Conservation (phyloP, 2,797 vertebrate species). For the Acanthopagrus latus region DNA sequence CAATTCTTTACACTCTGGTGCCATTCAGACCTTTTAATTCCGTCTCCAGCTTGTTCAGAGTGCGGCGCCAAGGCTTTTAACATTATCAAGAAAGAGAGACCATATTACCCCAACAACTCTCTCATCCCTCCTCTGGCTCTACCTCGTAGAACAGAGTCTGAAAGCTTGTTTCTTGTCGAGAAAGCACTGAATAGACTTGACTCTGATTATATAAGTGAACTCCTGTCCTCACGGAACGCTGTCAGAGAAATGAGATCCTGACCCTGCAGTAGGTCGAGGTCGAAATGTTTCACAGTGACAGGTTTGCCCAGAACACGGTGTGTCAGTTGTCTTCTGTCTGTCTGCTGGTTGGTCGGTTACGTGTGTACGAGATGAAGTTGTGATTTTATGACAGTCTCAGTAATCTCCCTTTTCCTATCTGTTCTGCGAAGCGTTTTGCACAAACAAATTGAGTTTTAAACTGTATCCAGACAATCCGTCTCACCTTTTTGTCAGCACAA, state of each 20-base stretch:
- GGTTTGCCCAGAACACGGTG: not conserved
- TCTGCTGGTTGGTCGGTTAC: not conserved
- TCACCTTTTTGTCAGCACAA: not conserved
- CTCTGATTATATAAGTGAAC: slow-evolving; percentile 14
- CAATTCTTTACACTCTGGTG: slow-evolving; percentile 6
- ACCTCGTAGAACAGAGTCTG: slow-evolving; percentile 10
- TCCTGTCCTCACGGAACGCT: not conserved
- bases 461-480: not conserved
- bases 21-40: slow-evolving; percentile 32
- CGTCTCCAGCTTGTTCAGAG: slow-evolving; percentile 16
- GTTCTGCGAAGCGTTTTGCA: not conserved
- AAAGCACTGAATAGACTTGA: slow-evolving; percentile 5
- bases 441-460: not conserved
- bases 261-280: not conserved
- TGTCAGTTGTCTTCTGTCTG: too few species aligned
- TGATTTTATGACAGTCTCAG: not conserved
- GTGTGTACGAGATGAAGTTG: not conserved
- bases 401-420: not conserved
- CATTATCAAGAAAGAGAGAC: slow-evolving; percentile 24
- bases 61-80: slow-evolving; percentile 23
- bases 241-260: slow-evolving; percentile 13
- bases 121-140: not conserved
- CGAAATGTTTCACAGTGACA: not conserved
- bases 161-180: slow-evolving; percentile 32
- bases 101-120: not conserved